Base-by-base conservation (phyloP, 2,888 invertebrate genomes). In the Ischnus inquisitorius region DNA sequence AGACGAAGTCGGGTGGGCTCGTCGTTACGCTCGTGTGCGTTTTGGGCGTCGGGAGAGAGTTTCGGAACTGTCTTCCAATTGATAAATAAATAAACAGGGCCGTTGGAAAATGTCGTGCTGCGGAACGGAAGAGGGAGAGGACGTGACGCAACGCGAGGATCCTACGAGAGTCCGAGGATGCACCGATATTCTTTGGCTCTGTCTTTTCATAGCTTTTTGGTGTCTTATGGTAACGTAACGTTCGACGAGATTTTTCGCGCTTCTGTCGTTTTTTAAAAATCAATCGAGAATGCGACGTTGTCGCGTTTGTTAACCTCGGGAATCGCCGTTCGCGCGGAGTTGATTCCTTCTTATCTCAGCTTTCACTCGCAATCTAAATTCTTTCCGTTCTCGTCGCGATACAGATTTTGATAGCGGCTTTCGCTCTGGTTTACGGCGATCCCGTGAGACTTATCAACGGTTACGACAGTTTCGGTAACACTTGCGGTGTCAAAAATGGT, bases 391-490 rank as follows among this genome's bases (percentile, higher is more conserved):
- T 57, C 65, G 22, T 85, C 76, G 87, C 93, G 94, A 46, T 93
- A 46, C 93, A 97, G 97, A 96, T 97, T 89, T 95, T 97, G 87
- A 96, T 98, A 87, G 97, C 97, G 41, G 97, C 96, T 12, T 98
- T 98, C 94, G 97, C 98, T 10, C 96, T 97, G 92, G 97, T 97
- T 0, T 97, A 97, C 92, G 98, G 98, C 19, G 97, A 97, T 94
- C 98, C 98, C 0, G 94, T 96, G 89, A 95, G 98, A 86, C 95
- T 98, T 57, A 96, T 98, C 84, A 97, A 98, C 95, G 98, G 98
- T 19, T 98, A 97, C 93, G 98, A 98, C 93, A 98, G 98, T 78
- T 98, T 98, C 94, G 98, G 98, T 8, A 98, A 99, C 92, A 98
- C 98, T 43, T 99, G 99, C 93, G 98, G 98, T 16, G 96, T 97